These are phyloP conservation scores for Sebastes schlegelii DNA, from an alignment of 2,113 vertebrate genomes.

Conservation along the genomic window DNA sequence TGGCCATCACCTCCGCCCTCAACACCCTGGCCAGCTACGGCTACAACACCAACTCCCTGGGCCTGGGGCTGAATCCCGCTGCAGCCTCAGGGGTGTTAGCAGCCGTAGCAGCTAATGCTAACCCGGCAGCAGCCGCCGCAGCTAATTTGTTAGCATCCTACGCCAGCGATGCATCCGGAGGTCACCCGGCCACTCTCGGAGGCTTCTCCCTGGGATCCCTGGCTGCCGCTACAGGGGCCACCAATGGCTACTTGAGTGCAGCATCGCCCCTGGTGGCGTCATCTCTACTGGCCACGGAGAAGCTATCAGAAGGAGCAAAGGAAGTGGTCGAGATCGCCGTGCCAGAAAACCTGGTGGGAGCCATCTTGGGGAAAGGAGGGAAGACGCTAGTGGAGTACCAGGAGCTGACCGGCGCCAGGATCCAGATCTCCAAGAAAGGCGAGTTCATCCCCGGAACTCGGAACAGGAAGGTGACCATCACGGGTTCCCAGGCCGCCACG, in stretches of 20 bases:
- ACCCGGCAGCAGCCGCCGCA: constrained; percentile 90
- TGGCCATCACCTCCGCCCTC: constrained; percentile 94
- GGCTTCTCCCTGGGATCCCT: constrained; percentile 91
- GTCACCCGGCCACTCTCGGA: constrained; percentile 84
- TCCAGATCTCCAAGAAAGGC: constrained; percentile 97
- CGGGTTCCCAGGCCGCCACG: constrained; percentile 92
- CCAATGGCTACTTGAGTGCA: constrained; percentile 91
- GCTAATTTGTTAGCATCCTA: constrained; percentile 94
- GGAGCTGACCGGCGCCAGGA: constrained; percentile 94
- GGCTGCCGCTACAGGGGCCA: constrained; percentile 87
- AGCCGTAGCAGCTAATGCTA: constrained; percentile 91
- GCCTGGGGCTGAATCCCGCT: constrained; percentile 91
- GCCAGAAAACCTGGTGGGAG: constrained; percentile 94
- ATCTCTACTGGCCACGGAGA: constrained; percentile 91
- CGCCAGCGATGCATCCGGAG: constrained; percentile 87
- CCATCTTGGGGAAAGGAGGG: constrained; percentile 95
- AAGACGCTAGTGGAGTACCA: constrained; percentile 97
- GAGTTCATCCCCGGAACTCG: constrained; percentile 96
- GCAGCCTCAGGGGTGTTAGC: constrained; percentile 91
- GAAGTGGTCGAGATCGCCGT: constrained; percentile 96
- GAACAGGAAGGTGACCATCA: constrained; percentile 97
- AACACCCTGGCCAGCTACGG: constrained; percentile 96
- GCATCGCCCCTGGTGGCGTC: constrained; percentile 89
- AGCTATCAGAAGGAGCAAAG: constrained; percentile 91
- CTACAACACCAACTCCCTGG: constrained; percentile 95